Base-by-base conservation (phyloP, 2,113 vertebrate genomes). In the Dipodomys stephensi region DNA sequence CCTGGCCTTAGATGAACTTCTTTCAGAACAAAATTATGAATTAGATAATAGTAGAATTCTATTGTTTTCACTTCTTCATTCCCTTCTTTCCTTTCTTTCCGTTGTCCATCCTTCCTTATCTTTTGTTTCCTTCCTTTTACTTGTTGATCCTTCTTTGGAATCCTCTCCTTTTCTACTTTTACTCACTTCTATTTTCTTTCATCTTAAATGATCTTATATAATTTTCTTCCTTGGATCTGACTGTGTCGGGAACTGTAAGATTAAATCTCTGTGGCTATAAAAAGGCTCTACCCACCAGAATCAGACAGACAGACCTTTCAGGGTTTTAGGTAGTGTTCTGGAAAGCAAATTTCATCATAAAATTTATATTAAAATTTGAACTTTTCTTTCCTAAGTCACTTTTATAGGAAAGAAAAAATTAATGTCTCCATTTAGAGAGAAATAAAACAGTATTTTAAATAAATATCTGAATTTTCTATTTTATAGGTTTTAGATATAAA, bases 401-500 rank as follows among this genome's bases (percentile, higher is more conserved):
- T 93, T 94, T 90, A 74, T 83, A 90, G 80, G 74, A 83, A 7
- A 72, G 62, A 81, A 90, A 78, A 32, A 71, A 28, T 57, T 0
- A 9, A 64, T 23, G 3, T 76, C 7, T 81, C 49, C 81, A 30
- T 83, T 84, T 49, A 77, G 53, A 79, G 91, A n/a, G n/a, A 78
- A 90, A 83, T 74, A 67, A 86, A 83, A 86, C 90, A 8, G 57
- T 74, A 88, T 4, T 83, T 92, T 68, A 57, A 39, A 86, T 57
- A 35, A n/a, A 88, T 16, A 90, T 71, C 88, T 93, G 71, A 88
- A 65, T 92, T 78, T 96, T 76, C 88, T 87, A 77, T 68, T 90
- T 82, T 79, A 71, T 87, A 27, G 82, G 28, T 32, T 87, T 94
- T 90, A 88, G 71, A 10, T 88, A 79, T 88, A n/a, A 91, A 86